Evolutionary conservation across 2,113 vertebrate genomes (phyloP), one percentile per base, ranked within the genome.

Genomic region (Platycercus adscitus): DNA sequence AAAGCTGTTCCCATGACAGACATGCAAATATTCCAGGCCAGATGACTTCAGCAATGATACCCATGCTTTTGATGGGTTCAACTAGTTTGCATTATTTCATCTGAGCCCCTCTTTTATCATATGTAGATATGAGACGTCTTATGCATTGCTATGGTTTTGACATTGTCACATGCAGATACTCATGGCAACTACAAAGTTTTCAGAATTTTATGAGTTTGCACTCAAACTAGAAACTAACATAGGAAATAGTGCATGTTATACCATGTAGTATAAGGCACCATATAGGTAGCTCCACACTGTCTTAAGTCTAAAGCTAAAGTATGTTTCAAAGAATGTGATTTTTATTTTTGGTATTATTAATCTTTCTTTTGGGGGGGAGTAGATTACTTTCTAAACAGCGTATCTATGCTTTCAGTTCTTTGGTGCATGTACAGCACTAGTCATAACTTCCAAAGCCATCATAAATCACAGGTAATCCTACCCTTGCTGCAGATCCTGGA

Each of bases 21-120:
- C 31, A 65, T 31, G 63, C 31, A 91, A 65, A 75, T 63, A 61
- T 53, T 75, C 68, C 83, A 89, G 90, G 79, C 86, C 86, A 91
- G 89, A 81, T 96, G 83, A 96, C 76, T 93, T 92, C 60, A 78
- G 72, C 79, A 94, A 58, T 53, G 47, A 72, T 52, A 86, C 76
- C 65, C 58, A 65, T 69, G 49, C 83, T 94, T 97, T 89, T 91
- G 85, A 93, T 83, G 70, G 33, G 56, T 58, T 23, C 33, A 72
- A 86, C 75, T 76, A 82, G 68, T 83, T 58, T 93, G 76, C 76
- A 73, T 90, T 82, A 83, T 91, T 75, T 65, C 46, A 68, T 66
- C 73, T 53, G 71, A 91, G 95, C 58, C 20, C 15, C 41, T 96
- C 92, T 97, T 89, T 95, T 81, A 76, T 86, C 86, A 78, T 47